Conservation (phyloP, 2,888 invertebrate genomes). For the Andrena camellia region DNA sequence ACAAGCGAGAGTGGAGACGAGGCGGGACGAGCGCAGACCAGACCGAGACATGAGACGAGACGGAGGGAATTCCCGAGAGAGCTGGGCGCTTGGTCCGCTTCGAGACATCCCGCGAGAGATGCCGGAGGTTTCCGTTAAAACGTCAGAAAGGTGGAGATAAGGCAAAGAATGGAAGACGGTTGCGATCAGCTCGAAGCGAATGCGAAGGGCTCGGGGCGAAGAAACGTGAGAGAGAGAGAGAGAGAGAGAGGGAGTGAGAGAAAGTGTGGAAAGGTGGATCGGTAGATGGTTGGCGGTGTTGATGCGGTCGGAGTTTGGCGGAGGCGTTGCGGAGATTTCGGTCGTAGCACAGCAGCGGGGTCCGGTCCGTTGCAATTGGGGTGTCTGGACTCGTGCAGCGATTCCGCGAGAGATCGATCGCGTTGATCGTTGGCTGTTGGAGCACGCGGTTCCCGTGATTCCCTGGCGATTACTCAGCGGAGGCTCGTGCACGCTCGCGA, state of each 20-base stretch:
- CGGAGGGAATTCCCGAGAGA: neutral
- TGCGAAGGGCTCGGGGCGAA: neutral
- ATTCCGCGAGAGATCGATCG: slow-evolving; percentile 36
- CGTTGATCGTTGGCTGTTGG: slow-evolving; percentile 10
- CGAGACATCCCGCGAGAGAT: neutral
- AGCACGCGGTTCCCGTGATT: neutral
- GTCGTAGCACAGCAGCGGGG: slow-evolving; percentile 15
- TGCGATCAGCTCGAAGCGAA: neutral
- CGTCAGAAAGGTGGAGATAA: too few species aligned
- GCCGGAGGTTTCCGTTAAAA: neutral
- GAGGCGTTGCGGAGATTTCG: slow-evolving; percentile 36
- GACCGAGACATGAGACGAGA: neutral
- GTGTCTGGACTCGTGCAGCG: slow-evolving; percentile 17
- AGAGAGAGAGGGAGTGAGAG: neutral
- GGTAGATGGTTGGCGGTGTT: neutral
- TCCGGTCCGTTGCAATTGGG: slow-evolving; percentile 26
- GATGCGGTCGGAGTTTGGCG: neutral
- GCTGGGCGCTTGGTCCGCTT: neutral
- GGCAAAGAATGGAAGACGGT: neutral
- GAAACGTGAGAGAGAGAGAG: neutral
- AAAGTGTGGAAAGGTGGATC: neutral
- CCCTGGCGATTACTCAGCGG: slow-evolving; percentile 15
- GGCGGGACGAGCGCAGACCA: neutral
- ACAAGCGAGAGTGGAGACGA: too few species aligned
- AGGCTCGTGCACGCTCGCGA: slow-evolving; percentile 5